Percentiles rank a stretch among this genome's conserved stretches.
Conservation (phyloP, 2,888 invertebrate genomes). For the Oxystoma pomonae region DNA sequence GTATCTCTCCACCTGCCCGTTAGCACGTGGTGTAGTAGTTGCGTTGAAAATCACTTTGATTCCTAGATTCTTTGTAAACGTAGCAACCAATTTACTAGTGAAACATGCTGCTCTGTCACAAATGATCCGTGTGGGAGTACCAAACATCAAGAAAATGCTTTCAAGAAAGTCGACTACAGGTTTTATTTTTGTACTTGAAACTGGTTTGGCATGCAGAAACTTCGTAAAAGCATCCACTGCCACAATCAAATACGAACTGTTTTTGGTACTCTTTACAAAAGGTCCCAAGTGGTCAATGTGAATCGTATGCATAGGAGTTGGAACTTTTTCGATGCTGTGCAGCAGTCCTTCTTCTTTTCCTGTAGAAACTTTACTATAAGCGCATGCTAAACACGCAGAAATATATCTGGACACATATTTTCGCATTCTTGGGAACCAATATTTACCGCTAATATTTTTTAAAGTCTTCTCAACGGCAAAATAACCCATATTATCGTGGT, state of each 20-base stretch:
- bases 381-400: slow-evolving; percentile 31
- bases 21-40: slow-evolving; percentile 18
- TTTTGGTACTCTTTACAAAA: slow-evolving; percentile 10
- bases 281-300: slow-evolving; percentile 20
- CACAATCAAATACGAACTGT: too few relatives aligned
- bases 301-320: slow-evolving; percentile 14
- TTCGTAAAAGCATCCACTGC: too few relatives aligned
- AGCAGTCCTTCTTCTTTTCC: slow-evolving; percentile 21
- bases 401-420: slow-evolving; percentile 27
- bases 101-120: slow-evolving; percentile 21
- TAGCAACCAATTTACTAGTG: slow-evolving; percentile 20
- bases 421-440: slow-evolving; percentile 9
- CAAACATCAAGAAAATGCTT: slow-evolving; percentile 18
- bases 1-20: slow-evolving; percentile 19
- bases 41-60: slow-evolving; percentile 15
- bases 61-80: slow-evolving; percentile 5
- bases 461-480: slow-evolving; percentile 26
- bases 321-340: slow-evolving; percentile 1
- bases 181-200: slow-evolving; percentile 15
- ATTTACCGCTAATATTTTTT: slow-evolving; percentile 9
- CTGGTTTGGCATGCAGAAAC: slow-evolving; percentile 22
- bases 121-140: slow-evolving; percentile 19
- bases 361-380: slow-evolving; percentile 32
- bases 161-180: slow-evolving; percentile 16
- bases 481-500: slow-evolving; percentile 36